Base-by-base conservation (phyloP, 2,113 vertebrate species). In the Pteropus alecto region DNA sequence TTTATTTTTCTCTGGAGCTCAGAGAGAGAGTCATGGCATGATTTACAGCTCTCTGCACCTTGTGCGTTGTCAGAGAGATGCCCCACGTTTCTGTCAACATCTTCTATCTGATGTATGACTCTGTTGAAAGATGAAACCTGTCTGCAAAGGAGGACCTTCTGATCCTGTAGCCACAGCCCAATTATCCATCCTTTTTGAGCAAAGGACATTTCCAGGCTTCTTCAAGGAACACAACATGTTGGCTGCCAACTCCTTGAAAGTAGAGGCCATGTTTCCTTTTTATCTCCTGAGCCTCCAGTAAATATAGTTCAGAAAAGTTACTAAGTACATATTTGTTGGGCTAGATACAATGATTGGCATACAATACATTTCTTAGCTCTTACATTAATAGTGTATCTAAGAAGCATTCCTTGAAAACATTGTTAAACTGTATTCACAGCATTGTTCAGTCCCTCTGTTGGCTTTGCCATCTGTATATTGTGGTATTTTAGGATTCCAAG, bases 381-480 rank as follows among this genome's bases (percentile, higher is more conserved):
- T 87, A 56, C 19, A 77, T 93, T 82, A 82, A 70, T 82, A 56
- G 70, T 92, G 73, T 10, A 11, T 90, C 82, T 95, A 70, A 93
- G 91, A 79, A 82, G n/a, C 67, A 78, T 79, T 92, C 92, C 82
- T 85, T 51, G 58, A 79, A 87, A 97, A 94, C 73, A 71, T 38
- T 85, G 67, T 43, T 46, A 35, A 92, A 92, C 60, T 96, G 24
- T 91, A 96, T 96, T 96, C 60, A 93, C 68, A 74, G 33, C 16
- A 26, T 38, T 43, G 14, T n/a, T 78, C 60, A 24, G 41, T 93
- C 78, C 93, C 91, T 67, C 91, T 3, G 15, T 86, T 74, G 94
- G 51, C 85, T 61, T 79, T 26, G 74, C 90, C 88, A 84, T 96
- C 77, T 97, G 94, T 94, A 93, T 85, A 87, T 91, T 60, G 16